Evolutionary conservation across 1,140 invertebrate species (phyloP).

Genomic region (Sarcophaga bullata): DNA sequence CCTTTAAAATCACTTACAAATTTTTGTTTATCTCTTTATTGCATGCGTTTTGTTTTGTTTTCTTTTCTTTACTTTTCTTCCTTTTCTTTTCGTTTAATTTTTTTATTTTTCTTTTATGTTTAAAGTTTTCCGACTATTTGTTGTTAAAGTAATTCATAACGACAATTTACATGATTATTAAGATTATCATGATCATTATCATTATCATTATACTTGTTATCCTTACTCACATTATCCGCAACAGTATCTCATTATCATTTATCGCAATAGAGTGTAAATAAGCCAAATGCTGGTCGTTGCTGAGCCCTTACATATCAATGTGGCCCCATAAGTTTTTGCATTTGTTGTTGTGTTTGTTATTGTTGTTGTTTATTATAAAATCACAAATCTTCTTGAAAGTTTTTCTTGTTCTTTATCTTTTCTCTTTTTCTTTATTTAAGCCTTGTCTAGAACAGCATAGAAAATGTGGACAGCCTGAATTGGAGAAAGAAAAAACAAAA

Average conservation of each 20-base stretch:
- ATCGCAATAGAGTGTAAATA: constrained; percentile 3
- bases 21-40: no score
- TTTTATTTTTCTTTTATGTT: not conserved
- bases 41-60: no score
- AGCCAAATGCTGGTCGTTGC: constrained; percentile 1
- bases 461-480: not conserved
- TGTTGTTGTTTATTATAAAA: not conserved
- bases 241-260: not conserved
- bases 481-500: not conserved
- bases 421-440: not conserved
- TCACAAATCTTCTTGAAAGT: not conserved
- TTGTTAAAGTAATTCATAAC: not conserved
- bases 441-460: not conserved
- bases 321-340: not conserved
- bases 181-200: not conserved
- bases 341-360: not conserved
- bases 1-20: no score
- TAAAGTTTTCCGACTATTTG: not conserved
- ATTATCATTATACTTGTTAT: not conserved
- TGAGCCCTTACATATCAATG: not conserved
- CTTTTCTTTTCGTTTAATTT: no score
- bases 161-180: not conserved
- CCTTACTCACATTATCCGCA: no score
- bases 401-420: not conserved
- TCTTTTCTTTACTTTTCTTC: no score